Evolutionary conservation across 1,140 invertebrate genomes (phyloP), one percentile per base, ranked within the genome.

Genomic region (Periplaneta americana): DNA sequence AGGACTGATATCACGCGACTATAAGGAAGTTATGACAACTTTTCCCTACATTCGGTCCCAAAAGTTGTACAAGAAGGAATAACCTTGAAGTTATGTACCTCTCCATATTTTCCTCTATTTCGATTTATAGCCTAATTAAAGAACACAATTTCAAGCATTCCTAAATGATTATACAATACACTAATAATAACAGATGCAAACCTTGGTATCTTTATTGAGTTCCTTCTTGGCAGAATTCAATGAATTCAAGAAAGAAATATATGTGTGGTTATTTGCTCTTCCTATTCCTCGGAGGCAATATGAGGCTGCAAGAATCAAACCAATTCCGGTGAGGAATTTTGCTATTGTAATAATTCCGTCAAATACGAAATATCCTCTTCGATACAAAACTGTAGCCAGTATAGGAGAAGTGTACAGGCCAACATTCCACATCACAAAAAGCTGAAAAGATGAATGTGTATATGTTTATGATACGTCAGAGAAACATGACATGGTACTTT

Each of bases 401-500:
- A 96, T 86, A n/a, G 96, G 96, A 39, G 95, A 93, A 11, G 93
- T 91, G 85, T 96, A 97, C 74, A 93, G 87, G 13, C 92, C 91
- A 31, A 96, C 88, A 57, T 94, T 95, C 91, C 93, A 93, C 83
- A 95, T 91, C 39, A 94, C 88, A 81, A 90, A 87, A 78, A 92
- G 87, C 90, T 92, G 89, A 82, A 85, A 85, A 83, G 82, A 83
- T 34, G 39, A 39, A 79, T 15, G 36, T 9, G 83, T 11, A 81
- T 1, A 76, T 28, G 37, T n/a, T n/a, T n/a, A n/a, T n/a, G n/a
- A n/a, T n/a, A n/a, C n/a, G n/a, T n/a, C n/a, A n/a, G n/a, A n/a
- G n/a, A n/a, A n/a, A n/a, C n/a, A n/a, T n/a, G n/a, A n/a, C n/a
- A n/a, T n/a, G n/a, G n/a, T n/a, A n/a, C n/a, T n/a, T n/a, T n/a